A percentile compares a stretch with the other conserved stretches of the same genome.
Conservation (phyloP, 2,113 vertebrate genomes). For the Chrysochloris asiatica region DNA sequence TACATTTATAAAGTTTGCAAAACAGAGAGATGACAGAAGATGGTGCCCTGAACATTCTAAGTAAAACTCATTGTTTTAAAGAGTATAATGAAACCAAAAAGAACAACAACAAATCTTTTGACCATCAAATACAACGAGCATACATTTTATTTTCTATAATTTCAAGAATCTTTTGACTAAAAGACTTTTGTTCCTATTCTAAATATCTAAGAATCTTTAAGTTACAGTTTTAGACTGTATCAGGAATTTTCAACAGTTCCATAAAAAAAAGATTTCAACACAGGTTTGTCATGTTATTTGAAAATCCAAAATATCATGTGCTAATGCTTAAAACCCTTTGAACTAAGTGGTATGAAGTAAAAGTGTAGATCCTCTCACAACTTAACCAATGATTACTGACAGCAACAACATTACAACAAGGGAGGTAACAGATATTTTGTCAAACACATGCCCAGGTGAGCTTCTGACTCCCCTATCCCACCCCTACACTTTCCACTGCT, state of each 20-base stretch:
- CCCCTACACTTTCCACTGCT: too few species aligned
- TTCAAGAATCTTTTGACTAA: not conserved
- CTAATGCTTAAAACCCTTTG: not conserved
- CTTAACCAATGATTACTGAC: rapidly evolving
- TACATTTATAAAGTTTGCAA: not conserved
- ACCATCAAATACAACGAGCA: not conserved
- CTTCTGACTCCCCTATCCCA: not conserved
- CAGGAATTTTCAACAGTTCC: not conserved
- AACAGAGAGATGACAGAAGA: not conserved
- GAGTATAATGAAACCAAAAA: not conserved
- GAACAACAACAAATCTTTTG: not conserved
- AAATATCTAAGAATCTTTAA: not conserved
- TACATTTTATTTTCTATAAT: not conserved
- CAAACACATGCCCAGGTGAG: not conserved
- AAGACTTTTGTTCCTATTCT: not conserved
- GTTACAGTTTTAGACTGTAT: not conserved
- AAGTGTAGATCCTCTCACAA: not conserved
- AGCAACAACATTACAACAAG: not conserved
- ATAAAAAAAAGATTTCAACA: not conserved
- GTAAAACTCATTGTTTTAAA: conserved; percentile 2
- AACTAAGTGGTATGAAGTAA: not conserved
- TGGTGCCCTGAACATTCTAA: not conserved
- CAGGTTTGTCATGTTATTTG: not conserved
- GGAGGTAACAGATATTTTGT: not conserved
- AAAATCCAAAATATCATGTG: not conserved